Base-by-base conservation (phyloP, 1,140 invertebrate genomes). In the Triops cancriformis region DNA sequence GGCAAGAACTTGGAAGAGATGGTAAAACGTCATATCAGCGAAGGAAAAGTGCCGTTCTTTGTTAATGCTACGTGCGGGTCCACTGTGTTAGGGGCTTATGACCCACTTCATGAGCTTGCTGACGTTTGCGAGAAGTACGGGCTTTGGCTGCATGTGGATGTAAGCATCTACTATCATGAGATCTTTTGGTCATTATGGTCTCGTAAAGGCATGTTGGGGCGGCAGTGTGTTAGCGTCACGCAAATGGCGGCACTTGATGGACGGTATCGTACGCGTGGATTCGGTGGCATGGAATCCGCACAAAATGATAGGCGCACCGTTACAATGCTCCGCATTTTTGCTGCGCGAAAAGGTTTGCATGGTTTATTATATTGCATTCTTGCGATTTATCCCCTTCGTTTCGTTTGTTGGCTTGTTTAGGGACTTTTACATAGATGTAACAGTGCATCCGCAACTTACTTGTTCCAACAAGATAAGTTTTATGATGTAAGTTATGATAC, bases 211-310 rank as follows among this genome's bases (percentile, higher is more conserved):
- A 11, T 94, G 93, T 78, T 92, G 94, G 86, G 95, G 95, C 75
- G 95, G 94, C 18, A 88, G 90, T 76, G 85, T 92, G 26, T 84
- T 94, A 26, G 84, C 95, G 31, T 94, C 92, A 26, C 82, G 87
- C 11, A 92, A 79, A 41, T 18, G 45, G 12, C 76, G 72, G 7
- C 41, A n/a, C 27, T 14, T 77, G 7, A 72, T 73, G 64, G 64
- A 77, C 0, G 76, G 64, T 37, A 73, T 77, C 6, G 92, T 28
- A 89, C 93, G 91, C 80, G 89, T 89, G 1, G 88, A 97, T 83
- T 97, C 94, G 0, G 87, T 97, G 75, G 89, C 93, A 0, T 97
- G 95, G 95, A 97, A 98, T 86, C 94, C 94, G 0, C 95, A 98
- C 82, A 97, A 97, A 83, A 91, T 96, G 87, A 88, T 95, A 26